Evolutionary conservation across 2,888 invertebrate species (phyloP), one percentile per base, ranked within the genome.

Genomic region (Lysandra bellargus): DNA sequence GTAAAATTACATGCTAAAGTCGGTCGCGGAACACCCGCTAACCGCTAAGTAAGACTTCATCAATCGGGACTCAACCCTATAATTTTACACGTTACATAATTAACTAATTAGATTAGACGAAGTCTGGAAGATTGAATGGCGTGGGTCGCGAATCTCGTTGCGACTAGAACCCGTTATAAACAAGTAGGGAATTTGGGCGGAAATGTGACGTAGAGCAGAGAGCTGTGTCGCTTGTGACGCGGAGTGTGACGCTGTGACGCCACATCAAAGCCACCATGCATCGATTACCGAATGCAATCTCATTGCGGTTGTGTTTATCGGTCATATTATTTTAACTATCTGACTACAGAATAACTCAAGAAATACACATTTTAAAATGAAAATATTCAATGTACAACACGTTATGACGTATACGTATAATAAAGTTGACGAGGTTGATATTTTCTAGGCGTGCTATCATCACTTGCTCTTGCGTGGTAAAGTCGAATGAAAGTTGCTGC

Each of bases 241-340:
- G 23, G 23, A 61, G 61, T 61, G 61, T 61, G 61, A 23, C 61
- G 61, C 7, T 23, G 23, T 84, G 83, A 83, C 81, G 82, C 83
- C 83, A 85, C 83, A 85, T 86, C 86, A 86, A 86, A 87, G 85
- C 61, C 61, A 23, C 61, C n/a, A 23, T 23, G 23, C 23, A 23
- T 23, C 61, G n/a, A 23, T 23, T 23, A 61, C 61, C 61, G 61
- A 23, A 23, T 61, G n/a, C 61, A 61, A 61, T n/a, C 30, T 2
- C n/a, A 23, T 9, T 60, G 60, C n/a, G 60, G 60, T n/a, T n/a
- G 60, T n/a, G 60, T 60, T 17, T 17, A 60, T 60, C n/a, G 6
- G 5, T 60, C 6, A 60, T 17, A 17, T n/a, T 17, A 17, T n/a
- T 17, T 57, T 60, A n/a, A 1, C 57, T 60, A 60, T 60, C 60